Evolutionary conservation across 2,113 vertebrate genomes (phyloP).

Genomic region (Vidua macroura): DNA sequence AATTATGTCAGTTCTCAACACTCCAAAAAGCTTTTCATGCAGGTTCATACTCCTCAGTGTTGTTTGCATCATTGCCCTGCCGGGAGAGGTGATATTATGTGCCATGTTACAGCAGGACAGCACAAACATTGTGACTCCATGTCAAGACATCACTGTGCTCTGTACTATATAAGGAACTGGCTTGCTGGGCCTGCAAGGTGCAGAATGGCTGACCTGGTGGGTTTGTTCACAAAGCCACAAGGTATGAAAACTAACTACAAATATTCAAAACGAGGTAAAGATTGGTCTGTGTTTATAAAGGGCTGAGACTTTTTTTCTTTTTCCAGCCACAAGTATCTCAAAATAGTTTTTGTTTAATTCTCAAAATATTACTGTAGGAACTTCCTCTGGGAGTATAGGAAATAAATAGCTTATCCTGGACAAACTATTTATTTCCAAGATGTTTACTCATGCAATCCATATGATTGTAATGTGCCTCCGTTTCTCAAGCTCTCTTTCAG

Average conservation of each 20-base stretch:
- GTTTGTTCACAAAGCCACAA: constrained; percentile 40
- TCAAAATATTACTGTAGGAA: constrained; percentile 47
- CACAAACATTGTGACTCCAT: not conserved
- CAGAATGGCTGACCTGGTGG: not conserved
- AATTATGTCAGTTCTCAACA: not conserved
- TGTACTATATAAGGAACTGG: constrained; percentile 18
- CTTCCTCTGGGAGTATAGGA: constrained; percentile 24
- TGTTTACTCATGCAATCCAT: constrained; percentile 56
- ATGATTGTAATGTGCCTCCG: constrained; percentile 57
- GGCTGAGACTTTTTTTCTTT: not conserved
- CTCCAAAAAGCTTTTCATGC: not conserved
- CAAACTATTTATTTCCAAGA: constrained; percentile 63
- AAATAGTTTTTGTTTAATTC: constrained; percentile 57
- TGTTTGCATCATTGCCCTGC: not conserved
- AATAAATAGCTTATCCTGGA: constrained; percentile 68
- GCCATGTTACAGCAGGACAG: not conserved
- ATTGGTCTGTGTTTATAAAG: constrained; percentile 44
- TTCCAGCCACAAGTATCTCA: constrained; percentile 22
- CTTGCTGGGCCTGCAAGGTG: not conserved
- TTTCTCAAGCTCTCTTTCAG: constrained; percentile 62
- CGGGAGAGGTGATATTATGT: not conserved
- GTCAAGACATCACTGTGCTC: not conserved
- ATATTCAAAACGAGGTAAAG: constrained; percentile 39
- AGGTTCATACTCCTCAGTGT: not conserved
- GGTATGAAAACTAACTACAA: constrained; percentile 26